Evolutionary conservation across 1,140 invertebrate genomes (phyloP).

Genomic region (Solen grandis): DNA sequence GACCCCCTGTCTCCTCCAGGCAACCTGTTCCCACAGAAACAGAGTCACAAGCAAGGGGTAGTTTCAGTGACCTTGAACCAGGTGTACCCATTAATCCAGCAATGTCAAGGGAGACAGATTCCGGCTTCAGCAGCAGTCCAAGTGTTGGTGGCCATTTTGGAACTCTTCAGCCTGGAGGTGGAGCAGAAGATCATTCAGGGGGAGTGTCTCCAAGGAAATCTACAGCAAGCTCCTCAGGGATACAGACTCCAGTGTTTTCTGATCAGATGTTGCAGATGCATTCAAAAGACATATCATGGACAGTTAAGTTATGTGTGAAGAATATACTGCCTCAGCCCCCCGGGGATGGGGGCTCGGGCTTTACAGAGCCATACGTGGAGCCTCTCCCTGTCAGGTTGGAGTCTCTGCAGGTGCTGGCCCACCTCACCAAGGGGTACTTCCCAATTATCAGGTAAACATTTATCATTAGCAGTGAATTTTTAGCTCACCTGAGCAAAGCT

Average conservation of each 20-base stretch:
- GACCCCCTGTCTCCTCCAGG: constrained; percentile 51
- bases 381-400: constrained; percentile 87
- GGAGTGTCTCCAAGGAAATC: constrained; percentile 56
- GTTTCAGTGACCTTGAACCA: neutral
- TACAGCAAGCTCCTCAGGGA: constrained; percentile 60
- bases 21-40: constrained; percentile 23
- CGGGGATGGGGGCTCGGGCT: constrained; percentile 23
- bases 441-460: constrained; percentile 81
- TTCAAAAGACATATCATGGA: constrained; percentile 76
- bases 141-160: constrained; percentile 26
- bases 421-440: constrained; percentile 86
- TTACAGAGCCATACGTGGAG: constrained; percentile 58
- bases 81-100: constrained; percentile 12
- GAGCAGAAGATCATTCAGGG: constrained; percentile 44
- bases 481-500: too few species aligned
- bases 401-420: constrained; percentile 88
- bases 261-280: constrained; percentile 67
- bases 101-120: constrained; percentile 19
- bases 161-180: constrained; percentile 31
- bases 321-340: constrained; percentile 72
- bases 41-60: neutral
- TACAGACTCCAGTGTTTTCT: constrained; percentile 71
- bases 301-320: constrained; percentile 78
- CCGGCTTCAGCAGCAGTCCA: constrained; percentile 32
- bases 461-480: too few species aligned